These are phyloP conservation scores for Elgaria multicarinata DNA, from an alignment of 2,113 vertebrate species.

Conservation along the genomic window DNA sequence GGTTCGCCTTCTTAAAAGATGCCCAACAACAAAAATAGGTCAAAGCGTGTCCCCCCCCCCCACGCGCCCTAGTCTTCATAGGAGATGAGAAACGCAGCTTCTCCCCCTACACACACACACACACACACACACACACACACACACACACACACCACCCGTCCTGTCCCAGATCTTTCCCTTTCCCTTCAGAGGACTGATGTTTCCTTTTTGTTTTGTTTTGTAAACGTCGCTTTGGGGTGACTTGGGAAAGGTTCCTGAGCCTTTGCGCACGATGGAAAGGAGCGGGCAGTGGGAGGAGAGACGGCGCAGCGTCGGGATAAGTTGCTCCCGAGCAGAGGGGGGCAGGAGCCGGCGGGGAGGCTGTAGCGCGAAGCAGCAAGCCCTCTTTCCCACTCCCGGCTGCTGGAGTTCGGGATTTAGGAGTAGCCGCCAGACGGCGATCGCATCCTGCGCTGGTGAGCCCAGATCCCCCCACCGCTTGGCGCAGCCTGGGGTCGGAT, in stretches of 20 bases:
- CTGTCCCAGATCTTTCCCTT: neutral
- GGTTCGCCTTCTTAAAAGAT: neutral
- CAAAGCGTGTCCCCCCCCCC: neutral
- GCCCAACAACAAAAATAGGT: neutral
- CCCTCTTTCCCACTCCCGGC: neutral
- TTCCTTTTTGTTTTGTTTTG: neutral
- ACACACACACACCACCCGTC: too few relatives aligned
- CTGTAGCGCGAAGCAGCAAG: neutral
- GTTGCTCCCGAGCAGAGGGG: neutral
- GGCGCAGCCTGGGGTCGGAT: neutral
- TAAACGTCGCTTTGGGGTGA: neutral
- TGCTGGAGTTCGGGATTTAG: neutral
- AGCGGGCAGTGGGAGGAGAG: neutral
- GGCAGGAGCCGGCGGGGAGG: neutral
- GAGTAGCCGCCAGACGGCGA: slow-evolving; percentile 90
- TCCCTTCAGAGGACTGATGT: too few relatives aligned
- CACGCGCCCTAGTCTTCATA: neutral
- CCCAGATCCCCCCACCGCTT: neutral
- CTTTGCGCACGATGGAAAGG: neutral
- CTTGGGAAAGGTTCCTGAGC: neutral
- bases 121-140: too few relatives aligned
- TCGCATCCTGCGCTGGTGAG: slow-evolving; percentile 69
- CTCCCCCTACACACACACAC: too few relatives aligned
- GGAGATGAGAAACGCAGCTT: neutral
- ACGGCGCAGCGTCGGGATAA: neutral